Conservation (phyloP, 1,140 invertebrate species). For the Pseudoatta argentina region DNA sequence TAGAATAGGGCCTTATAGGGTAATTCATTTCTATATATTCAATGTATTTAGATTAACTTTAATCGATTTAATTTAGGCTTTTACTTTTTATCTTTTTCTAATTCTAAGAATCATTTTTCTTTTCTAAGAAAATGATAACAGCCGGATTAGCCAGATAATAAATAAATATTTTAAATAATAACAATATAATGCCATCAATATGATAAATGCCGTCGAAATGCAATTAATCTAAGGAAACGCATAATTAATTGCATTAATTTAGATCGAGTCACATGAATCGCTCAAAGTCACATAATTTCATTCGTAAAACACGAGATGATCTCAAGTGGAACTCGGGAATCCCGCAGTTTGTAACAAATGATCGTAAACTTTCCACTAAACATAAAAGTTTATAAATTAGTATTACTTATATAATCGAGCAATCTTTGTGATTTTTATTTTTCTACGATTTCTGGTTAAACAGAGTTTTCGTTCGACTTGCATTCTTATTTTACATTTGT, state of each 20-base stretch:
- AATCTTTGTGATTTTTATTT: constrained; percentile 7
- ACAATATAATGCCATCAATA: too few relatives aligned
- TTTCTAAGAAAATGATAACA: too few relatives aligned
- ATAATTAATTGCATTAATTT: background rate
- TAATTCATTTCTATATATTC: too few relatives aligned
- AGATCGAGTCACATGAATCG: background rate
- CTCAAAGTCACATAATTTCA: background rate
- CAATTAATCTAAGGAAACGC: too few relatives aligned
- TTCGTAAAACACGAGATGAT: background rate
- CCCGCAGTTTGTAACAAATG: background rate
- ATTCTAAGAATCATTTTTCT: too few relatives aligned
- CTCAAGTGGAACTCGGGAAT: background rate
- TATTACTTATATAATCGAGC: background rate
- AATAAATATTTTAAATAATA: too few relatives aligned
- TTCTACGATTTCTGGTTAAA: background rate
- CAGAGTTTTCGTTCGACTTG: background rate
- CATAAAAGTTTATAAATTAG: background rate
- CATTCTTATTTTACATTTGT: background rate
- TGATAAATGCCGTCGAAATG: too few relatives aligned
- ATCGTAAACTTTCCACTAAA: background rate
- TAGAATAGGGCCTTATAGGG: too few relatives aligned
- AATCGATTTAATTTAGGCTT: too few relatives aligned
- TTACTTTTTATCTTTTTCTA: too few relatives aligned
- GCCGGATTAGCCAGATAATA: too few relatives aligned
- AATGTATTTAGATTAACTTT: too few relatives aligned